Base-by-base conservation (phyloP, 2,797 vertebrate species). In the Coregonus ussuriensis region DNA sequence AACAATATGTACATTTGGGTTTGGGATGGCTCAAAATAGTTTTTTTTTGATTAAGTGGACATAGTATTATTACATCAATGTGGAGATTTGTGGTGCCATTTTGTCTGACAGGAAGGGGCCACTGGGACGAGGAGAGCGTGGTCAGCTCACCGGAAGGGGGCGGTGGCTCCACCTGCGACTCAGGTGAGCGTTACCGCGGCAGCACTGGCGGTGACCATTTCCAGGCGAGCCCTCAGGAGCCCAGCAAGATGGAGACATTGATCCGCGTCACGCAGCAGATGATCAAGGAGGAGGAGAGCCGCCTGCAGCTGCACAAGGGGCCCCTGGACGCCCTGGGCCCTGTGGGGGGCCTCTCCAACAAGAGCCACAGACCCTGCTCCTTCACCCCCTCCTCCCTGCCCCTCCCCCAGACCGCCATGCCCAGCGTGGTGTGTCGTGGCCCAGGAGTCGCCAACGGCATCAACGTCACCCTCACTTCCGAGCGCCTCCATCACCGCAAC, bases 261-360 rank as follows among this genome's bases (percentile, higher is more conserved):
- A 98, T 98, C 80, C 94, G 96, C 79, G 97, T 96, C 62, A 98
- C 97, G 0, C 97, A 97, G 88, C 97, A 98, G 90, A 98, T 98
- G 97, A 98, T 98, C 91, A 98, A 98, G 91, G 97, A 97, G 85
- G 97, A 98, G 83, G 97, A 98, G 92, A 97, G 85, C 85, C 95
- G 97, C 51, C 86, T 97, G 74, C 97, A 98, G 83, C 91, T 97
- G 59, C 92, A 95, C 87, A 97, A 97, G 90, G 84, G 86, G 0
- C 94, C 95, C 16, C 90, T 95, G 74, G 96, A 97, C 18, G 91
- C 93, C 15, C 76, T 95, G 85, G 89, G 91, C 71, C 90, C 93
- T 37, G 91, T 96, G 63, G 95, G 96, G 0, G 95, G 96, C 74
- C 93, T 95, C n/a, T 67, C 85, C 69, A 97, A 96, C 70, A 98